A percentile compares a stretch with the other conserved stretches of the same genome.
Conservation (phyloP, 2,113 vertebrate species). For the Aleadryas rufinucha region DNA sequence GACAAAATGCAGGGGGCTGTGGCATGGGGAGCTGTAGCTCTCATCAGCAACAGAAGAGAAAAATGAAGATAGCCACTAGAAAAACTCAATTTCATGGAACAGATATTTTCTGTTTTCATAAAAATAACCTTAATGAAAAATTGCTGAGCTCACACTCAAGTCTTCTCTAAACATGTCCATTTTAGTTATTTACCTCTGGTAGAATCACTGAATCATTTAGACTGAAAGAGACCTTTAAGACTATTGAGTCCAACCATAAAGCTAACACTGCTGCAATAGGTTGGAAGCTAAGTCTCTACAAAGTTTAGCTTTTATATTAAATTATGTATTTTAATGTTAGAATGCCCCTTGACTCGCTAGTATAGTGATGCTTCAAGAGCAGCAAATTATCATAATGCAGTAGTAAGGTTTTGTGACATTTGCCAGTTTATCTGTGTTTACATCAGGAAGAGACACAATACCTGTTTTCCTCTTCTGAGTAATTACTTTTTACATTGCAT, state of each 20-base stretch:
- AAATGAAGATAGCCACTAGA: neutral
- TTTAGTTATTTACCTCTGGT: neutral
- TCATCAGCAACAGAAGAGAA: neutral
- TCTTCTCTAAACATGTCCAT: neutral
- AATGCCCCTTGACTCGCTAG: neutral
- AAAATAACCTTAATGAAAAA: neutral
- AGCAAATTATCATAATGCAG: neutral
- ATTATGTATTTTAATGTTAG: neutral
- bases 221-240: neutral
- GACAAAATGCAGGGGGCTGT: neutral
- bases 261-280: neutral
- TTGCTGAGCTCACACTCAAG: neutral
- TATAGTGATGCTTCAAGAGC: neutral
- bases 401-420: neutral
- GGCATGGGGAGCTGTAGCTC: neutral
- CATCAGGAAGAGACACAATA: neutral
- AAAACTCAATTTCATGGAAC: neutral
- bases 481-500: neutral
- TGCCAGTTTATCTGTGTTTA: neutral
- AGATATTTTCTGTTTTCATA: neutral
- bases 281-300: neutral
- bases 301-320: neutral
- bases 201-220: neutral
- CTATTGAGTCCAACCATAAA: neutral
- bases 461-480: neutral